Evolutionary conservation across 2,888 invertebrate genomes (phyloP).

Genomic region (Petrophora chlorosata): DNA sequence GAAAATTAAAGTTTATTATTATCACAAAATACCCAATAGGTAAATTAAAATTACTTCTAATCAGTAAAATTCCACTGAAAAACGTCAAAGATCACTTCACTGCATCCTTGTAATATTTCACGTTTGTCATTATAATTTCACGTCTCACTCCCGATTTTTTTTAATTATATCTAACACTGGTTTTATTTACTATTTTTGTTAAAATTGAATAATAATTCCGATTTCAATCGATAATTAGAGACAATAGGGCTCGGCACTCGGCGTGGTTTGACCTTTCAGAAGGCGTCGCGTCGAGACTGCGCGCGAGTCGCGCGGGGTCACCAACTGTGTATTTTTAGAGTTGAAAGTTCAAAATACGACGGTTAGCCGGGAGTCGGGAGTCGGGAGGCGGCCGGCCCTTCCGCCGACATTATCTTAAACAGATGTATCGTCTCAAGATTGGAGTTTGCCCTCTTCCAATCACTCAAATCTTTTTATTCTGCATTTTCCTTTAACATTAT

Average conservation of each 20-base stretch:
- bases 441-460: background rate
- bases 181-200: background rate
- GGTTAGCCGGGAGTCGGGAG: constrained; percentile 56
- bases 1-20: no score
- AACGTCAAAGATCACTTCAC: background rate
- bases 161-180: background rate
- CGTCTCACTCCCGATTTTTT: background rate
- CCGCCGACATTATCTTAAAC: constrained; percentile 20
- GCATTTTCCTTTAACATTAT: background rate
- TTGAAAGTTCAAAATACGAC: constrained; percentile 84
- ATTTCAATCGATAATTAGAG: constrained; percentile 46
- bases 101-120: background rate
- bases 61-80: no score
- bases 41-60: no score
- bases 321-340: constrained; percentile 82
- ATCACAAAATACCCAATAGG: no score
- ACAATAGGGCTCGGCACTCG: constrained; percentile 56
- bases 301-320: constrained; percentile 79
- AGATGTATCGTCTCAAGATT: constrained; percentile 9
- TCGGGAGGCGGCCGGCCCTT: constrained; percentile 25
- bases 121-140: background rate
- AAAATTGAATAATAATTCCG: constrained; percentile 4
- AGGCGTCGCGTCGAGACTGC: constrained; percentile 75
- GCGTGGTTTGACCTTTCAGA: constrained; percentile 81
- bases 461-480: background rate